A percentile compares a stretch with the other conserved stretches of the same genome.
Conservation (phyloP, 2,797 vertebrate genomes). For the Sebastolobus altivelis region DNA sequence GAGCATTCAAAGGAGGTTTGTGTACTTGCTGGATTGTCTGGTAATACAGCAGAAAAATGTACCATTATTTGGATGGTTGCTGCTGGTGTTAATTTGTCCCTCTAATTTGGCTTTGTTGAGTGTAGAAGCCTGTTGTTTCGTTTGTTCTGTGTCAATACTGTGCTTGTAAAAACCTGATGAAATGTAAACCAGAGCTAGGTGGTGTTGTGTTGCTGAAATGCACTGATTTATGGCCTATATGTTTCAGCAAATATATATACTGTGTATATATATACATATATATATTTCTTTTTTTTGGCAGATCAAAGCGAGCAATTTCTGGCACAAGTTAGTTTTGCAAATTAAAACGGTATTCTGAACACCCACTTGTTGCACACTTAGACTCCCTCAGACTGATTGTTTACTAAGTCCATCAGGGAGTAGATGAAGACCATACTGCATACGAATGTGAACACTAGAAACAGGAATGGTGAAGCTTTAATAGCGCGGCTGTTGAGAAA, state of each 20-base stretch:
- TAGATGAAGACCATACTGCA: conserved; percentile 3
- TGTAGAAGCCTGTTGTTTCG: not conserved
- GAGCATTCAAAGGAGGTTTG: conserved; percentile 21
- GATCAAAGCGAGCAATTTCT: conserved; percentile 10
- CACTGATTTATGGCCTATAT: not conserved
- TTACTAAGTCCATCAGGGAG: conserved; percentile 23
- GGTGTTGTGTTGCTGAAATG: not conserved
- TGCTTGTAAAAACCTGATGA: not conserved
- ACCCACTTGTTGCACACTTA: conserved; percentile 57
- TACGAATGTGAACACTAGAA: not conserved
- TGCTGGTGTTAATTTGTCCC: conserved; percentile 7
- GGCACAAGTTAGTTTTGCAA: conserved; percentile 23
- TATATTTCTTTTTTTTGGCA: conserved; percentile 8
- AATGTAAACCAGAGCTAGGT: not conserved
- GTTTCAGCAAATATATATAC: not conserved
- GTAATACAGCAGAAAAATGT: not conserved
- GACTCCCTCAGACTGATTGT: conserved; percentile 16
- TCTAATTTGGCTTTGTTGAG: not conserved
- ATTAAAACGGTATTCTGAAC: conserved; percentile 16
- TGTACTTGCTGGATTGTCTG: conserved; percentile 20
- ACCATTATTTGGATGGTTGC: not conserved
- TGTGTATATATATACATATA: too few species aligned
- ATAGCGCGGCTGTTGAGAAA: not conserved
- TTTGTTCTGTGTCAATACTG: conserved; percentile 4
- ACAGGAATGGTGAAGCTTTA: not conserved